Percentiles rank a stretch among this genome's conserved stretches.
These are phyloP conservation scores for Leptogaster cylindrica DNA, from an alignment of 2,888 invertebrate species.

Conservation along the genomic window DNA sequence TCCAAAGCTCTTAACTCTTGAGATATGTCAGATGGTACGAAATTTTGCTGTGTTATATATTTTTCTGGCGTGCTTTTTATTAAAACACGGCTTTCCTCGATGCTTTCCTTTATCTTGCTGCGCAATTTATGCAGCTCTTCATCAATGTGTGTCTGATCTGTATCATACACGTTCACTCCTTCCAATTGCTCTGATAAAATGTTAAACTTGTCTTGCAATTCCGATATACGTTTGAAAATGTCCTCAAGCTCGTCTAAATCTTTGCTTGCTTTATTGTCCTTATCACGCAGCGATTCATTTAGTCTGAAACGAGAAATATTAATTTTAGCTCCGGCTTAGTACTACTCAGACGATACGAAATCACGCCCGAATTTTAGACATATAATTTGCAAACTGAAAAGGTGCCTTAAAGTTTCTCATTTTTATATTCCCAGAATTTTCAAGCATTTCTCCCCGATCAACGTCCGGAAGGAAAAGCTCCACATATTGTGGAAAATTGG, in stretches of 20 bases:
- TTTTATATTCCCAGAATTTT: constrained; percentile 11
- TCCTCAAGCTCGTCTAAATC: constrained; percentile 79
- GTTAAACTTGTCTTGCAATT: constrained; percentile 72
- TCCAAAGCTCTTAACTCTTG: constrained; percentile 84
- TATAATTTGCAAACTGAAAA: no score
- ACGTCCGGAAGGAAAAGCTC: no score
- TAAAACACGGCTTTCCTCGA: constrained; percentile 67
- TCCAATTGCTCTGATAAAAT: constrained; percentile 71
- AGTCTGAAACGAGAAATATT: no score
- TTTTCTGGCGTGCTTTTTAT: constrained; percentile 68
- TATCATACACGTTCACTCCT: constrained; percentile 79
- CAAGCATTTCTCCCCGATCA: no score
- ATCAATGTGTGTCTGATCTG: constrained; percentile 71
- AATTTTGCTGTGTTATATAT: constrained; percentile 69
- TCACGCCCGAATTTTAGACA: no score
- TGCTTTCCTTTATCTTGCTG: constrained; percentile 66
- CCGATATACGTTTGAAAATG: constrained; percentile 73
- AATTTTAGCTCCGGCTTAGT: no score
- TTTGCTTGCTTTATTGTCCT: constrained; percentile 74
- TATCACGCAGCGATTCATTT: constrained; percentile 77
- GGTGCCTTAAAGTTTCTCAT: constrained; percentile 4
- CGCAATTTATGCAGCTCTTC: constrained; percentile 67
- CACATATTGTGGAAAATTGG: no score
- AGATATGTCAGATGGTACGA: constrained; percentile 76
- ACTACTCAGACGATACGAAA: no score